Conservation (phyloP, 2,113 vertebrate genomes). For the Phylloscopus trochiloides region DNA sequence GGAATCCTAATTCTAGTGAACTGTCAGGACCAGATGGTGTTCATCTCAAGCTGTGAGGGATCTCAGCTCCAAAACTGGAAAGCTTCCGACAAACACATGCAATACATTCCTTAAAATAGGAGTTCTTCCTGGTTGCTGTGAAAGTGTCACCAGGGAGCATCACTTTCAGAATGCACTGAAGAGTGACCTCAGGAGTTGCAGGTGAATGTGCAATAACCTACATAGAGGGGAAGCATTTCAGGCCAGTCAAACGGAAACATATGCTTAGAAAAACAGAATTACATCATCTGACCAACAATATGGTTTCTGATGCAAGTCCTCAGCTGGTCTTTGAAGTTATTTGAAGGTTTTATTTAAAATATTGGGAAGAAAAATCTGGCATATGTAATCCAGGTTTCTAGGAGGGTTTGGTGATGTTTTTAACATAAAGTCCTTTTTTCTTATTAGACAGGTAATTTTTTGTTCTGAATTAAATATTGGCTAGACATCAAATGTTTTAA, state of each 20-base stretch:
- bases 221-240: not conserved
- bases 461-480: not conserved
- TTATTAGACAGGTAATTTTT: not conserved
- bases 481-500: not conserved
- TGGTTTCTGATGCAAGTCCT: not conserved
- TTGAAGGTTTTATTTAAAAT: not conserved
- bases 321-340: not conserved
- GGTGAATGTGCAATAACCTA: not conserved
- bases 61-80: slow-evolving; percentile 19
- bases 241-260: not conserved
- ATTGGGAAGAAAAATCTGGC: not conserved
- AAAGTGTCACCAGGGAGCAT: not conserved
- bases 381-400: not conserved
- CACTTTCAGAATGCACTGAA: not conserved
- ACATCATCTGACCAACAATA: not conserved
- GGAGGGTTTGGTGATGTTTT: not conserved
- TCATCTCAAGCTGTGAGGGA: slow-evolving; percentile 1
- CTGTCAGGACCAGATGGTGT: slow-evolving; percentile 26
- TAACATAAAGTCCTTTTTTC: not conserved
- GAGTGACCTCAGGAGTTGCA: not conserved
- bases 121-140: not conserved
- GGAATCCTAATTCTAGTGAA: slow-evolving; percentile 7
- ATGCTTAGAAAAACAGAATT: not conserved
- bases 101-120: slow-evolving; percentile 12
- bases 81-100: slow-evolving; percentile 1